Evolutionary conservation across 2,113 vertebrate species (phyloP).

Genomic region (Paralichthys olivaceus): DNA sequence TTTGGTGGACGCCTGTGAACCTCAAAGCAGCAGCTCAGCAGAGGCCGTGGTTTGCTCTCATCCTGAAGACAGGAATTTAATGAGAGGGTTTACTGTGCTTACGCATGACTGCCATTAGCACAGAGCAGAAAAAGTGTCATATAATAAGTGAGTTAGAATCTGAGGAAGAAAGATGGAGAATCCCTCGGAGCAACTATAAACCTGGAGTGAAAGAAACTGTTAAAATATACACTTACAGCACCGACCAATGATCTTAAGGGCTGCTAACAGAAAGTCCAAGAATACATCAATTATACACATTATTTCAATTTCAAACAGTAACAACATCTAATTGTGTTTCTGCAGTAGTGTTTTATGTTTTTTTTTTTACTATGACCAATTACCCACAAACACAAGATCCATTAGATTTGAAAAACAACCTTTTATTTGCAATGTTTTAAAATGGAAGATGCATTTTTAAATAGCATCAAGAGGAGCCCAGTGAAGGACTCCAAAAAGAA

Average conservation of each 20-base stretch:
- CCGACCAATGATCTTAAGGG: background rate
- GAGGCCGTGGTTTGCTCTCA: constrained; percentile 34
- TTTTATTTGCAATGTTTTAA: background rate
- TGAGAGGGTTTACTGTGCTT: constrained; percentile 48
- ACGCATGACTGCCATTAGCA: constrained; percentile 40
- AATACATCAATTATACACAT: constrained; percentile 14
- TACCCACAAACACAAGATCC: background rate
- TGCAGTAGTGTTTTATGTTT: background rate
- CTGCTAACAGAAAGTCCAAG: background rate
- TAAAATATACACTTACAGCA: constrained; percentile 16
- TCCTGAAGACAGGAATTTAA: constrained; percentile 48
- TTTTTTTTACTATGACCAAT: background rate
- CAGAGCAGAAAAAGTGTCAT: constrained; percentile 39
- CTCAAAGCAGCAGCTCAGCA: constrained; percentile 31
- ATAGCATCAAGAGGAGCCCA: background rate
- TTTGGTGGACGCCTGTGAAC: constrained; percentile 33
- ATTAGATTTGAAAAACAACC: background rate
- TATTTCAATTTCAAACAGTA: background rate
- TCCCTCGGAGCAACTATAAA: constrained; percentile 10
- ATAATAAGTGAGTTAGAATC: constrained; percentile 46
- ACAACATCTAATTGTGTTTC: constrained; percentile 1
- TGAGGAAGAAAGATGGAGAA: constrained; percentile 34
- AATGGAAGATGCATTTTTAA: background rate
- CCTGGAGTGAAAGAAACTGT: constrained; percentile 36
- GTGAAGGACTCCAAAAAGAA: background rate